Percentiles rank a stretch among this genome's conserved stretches.
Evolutionary conservation across 2,888 invertebrate species (phyloP).

Genomic region (Oscheius sp.): DNA sequence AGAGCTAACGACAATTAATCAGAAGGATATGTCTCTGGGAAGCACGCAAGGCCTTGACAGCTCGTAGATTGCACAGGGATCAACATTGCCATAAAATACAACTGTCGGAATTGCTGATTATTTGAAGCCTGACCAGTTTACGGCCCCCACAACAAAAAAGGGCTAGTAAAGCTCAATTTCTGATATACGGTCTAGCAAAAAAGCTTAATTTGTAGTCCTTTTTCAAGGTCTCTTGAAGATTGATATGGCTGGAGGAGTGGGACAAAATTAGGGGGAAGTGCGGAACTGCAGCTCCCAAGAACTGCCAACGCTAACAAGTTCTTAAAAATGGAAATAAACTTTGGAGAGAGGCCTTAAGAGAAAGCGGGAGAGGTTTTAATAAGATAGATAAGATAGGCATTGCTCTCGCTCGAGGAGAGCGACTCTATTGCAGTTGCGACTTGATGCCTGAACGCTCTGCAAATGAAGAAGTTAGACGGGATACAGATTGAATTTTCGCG

Average conservation of each 20-base stretch:
- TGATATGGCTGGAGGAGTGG: background rate
- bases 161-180: background rate
- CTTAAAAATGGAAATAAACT: too few relatives aligned
- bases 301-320: too few relatives aligned
- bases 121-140: background rate
- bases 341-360: background rate
- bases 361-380: background rate
- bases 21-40: conserved; percentile 15
- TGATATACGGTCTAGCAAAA: background rate
- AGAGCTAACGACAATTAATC: conserved; percentile 18
- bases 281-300: too few relatives aligned
- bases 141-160: background rate
- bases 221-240: background rate
- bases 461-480: conserved; percentile 29
- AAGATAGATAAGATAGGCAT: conserved; percentile 21
- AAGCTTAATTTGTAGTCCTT: conserved; percentile 2
- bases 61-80: too few relatives aligned
- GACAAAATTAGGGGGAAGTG: too few relatives aligned
- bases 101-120: too few relatives aligned
- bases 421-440: too few relatives aligned
- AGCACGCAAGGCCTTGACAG: conserved; percentile 19
- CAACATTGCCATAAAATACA: too few relatives aligned
- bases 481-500: conserved; percentile 35
- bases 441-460: conserved; percentile 20
- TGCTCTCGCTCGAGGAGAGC: too few relatives aligned